Conservation (phyloP, 1,140 invertebrate genomes). For the Aphelenchoides avenae region DNA sequence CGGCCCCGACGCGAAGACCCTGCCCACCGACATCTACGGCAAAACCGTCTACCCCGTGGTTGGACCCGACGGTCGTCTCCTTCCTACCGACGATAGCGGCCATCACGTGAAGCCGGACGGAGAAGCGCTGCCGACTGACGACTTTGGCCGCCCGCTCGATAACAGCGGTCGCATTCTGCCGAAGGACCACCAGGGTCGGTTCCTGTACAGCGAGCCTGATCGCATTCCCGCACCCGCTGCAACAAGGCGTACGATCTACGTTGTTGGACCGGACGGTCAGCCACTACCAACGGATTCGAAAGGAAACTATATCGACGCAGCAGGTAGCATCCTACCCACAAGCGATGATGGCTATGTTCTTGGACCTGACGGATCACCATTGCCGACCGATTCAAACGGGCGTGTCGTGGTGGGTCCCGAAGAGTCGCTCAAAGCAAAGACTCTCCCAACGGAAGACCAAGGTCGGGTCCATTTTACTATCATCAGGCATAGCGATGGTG, state of each 20-base stretch:
- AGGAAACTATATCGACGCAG: slow-evolving; percentile 23
- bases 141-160: slow-evolving; percentile 34
- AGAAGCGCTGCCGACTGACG: slow-evolving; percentile 31
- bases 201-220: too few species aligned
- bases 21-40: slow-evolving; percentile 41
- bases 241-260: slow-evolving; percentile 11
- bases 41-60: slow-evolving; percentile 37
- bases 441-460: too few species aligned
- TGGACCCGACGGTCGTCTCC: slow-evolving; percentile 23
- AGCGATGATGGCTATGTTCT: too few species aligned
- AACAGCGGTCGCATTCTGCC: slow-evolving; percentile 20
- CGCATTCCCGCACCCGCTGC: too few species aligned
- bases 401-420: slow-evolving; percentile 12
- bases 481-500: slow-evolving; percentile 16
- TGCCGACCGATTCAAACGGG: slow-evolving; percentile 27
- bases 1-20: slow-evolving; percentile 3
- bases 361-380: slow-evolving; percentile 33
- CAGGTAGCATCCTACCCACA: too few species aligned
- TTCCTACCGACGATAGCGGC: slow-evolving; percentile 25
- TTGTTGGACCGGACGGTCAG: slow-evolving; percentile 20
- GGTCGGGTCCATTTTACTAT: too few species aligned
- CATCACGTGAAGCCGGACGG: slow-evolving; percentile 19
- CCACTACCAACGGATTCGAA: slow-evolving; percentile 25
- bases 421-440: too few species aligned
- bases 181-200: slow-evolving; percentile 33